Base-by-base conservation (phyloP, 1,140 invertebrate genomes). In the Micrasema minimum region DNA sequence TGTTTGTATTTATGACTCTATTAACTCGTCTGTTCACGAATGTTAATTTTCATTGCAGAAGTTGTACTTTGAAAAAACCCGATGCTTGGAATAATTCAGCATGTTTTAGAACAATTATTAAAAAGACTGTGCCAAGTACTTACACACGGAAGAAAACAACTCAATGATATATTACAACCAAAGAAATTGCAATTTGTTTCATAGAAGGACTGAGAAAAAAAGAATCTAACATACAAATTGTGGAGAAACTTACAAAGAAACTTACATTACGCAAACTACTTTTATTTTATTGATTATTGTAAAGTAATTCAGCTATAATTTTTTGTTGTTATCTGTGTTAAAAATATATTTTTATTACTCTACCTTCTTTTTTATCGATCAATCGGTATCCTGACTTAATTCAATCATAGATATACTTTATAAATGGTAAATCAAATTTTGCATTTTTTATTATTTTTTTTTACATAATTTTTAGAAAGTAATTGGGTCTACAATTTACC, bases 131-230 rank as follows among this genome's bases (percentile, higher is more conserved):
- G 12, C 72, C 72, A 12, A 71, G 59, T 43, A 66, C 55, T 61
- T 70, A 71, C 31, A 46, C 46, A n/a, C n/a, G 62, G 69, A 45
- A 62, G 64, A 35, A 59, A 59, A 23, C 68, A 74, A 53, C 18
- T 45, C n/a, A 67, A 71, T 26, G 72, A 74, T 67, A 74, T 67
- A 35, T 62, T 23, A 74, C 62, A 48, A 68, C 55, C 26, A 69
- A 74, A 71, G 72, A 74, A 65, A 31, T 67, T 9, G 23, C 71
- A 9, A 38, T 12, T 10, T 74, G 62, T 45, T 65, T 70, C 18
- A 43, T 71, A 3, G 68, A 74, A 31, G 53, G 50, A 14, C 48
- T 74, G 45, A 66, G 48, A 53, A 74, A 71, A 55, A 68, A 71
- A 23, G 46, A 71, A 12, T 26, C 64, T 11, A 61, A 57, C 20